Percentiles rank a stretch among this genome's conserved stretches.
These are phyloP conservation scores for Papilio polyxenes DNA, from an alignment of 1,140 invertebrate species.

Conservation along the genomic window DNA sequence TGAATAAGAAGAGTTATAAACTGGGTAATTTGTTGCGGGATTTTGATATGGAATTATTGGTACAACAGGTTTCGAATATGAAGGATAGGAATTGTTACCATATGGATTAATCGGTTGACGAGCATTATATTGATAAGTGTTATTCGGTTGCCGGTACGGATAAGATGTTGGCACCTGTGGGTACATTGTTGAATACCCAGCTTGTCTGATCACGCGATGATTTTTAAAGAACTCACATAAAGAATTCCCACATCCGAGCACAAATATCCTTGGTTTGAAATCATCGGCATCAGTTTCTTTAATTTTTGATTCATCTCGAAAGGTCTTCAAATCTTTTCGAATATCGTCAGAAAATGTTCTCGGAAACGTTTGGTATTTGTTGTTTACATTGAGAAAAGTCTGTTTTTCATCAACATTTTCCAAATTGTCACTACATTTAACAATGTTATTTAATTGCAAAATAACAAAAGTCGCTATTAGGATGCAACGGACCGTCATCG, in stretches of 20 bases:
- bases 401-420: conserved; percentile 32
- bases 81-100: conserved; percentile 28
- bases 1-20: conserved; percentile 13
- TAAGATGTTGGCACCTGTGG: conserved; percentile 35
- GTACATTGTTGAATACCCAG: conserved; percentile 44
- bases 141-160: conserved; percentile 24
- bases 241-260: background rate
- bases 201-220: conserved; percentile 40
- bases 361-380: background rate
- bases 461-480: conserved; percentile 16
- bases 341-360: background rate
- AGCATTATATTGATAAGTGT: background rate
- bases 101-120: conserved; percentile 21
- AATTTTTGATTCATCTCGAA: background rate
- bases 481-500: conserved; percentile 38
- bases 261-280: background rate
- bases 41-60: conserved; percentile 11
- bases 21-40: background rate
- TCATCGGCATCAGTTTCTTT: conserved; percentile 12
- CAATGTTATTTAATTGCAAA: conserved; percentile 10
- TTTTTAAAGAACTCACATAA: conserved; percentile 5
- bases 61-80: background rate
- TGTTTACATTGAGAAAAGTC: background rate
- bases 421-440: conserved; percentile 32
- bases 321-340: background rate